phyloP scores from a whole-genome alignment of 2,113 vertebrate genomes.

The Pampusana beccarii region DNA sequence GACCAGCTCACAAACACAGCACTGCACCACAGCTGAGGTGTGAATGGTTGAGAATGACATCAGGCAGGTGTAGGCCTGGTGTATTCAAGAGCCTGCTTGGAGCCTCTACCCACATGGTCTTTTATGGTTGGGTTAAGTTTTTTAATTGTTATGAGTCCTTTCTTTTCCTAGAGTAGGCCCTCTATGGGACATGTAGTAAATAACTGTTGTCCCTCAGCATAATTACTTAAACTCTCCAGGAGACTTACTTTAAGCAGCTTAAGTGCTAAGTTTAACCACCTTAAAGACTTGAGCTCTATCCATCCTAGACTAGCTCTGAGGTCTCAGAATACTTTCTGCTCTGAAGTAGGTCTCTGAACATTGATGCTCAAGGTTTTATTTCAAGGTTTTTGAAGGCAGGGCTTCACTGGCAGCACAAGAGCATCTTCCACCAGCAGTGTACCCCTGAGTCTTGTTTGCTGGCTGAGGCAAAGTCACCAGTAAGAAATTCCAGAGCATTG shows the following conservation, averaged over 20 bases:
- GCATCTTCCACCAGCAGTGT: not conserved
- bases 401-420: not conserved
- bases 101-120: not conserved
- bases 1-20: not conserved
- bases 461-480: not conserved
- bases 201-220: not conserved
- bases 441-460: not conserved
- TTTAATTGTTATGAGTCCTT: not conserved
- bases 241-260: not conserved
- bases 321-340: not conserved
- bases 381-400: not conserved
- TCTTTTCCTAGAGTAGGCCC: not conserved
- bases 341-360: not conserved
- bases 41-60: not conserved
- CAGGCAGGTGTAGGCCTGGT: fast-evolving
- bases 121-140: not conserved
- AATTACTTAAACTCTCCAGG: not conserved
- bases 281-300: not conserved
- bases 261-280: not conserved
- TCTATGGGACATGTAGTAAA: not conserved
- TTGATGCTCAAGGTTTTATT: not conserved
- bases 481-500: not conserved
- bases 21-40: not conserved
- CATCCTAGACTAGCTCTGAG: not conserved
- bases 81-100: not conserved